Percentiles rank a stretch among this genome's conserved stretches.
phyloP scores from a whole-genome alignment of 2,113 vertebrate species.

The Pseudonaja textilis region DNA sequence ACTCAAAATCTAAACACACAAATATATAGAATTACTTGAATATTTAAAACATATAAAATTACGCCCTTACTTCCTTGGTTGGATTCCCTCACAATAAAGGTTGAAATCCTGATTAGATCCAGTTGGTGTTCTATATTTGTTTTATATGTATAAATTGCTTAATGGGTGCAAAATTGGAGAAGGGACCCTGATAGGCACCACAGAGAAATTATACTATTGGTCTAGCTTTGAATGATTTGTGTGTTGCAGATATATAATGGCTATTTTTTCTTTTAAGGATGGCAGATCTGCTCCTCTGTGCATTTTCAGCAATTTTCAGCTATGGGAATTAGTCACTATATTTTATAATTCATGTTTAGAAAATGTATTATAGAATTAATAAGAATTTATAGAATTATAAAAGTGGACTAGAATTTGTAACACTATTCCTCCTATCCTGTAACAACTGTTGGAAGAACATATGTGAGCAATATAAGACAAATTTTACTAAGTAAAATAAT shows the following conservation, averaged over 20 bases:
- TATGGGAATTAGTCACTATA: neutral
- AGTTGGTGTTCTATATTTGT: neutral
- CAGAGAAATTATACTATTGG: neutral
- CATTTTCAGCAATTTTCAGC: too few species aligned
- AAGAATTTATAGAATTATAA: neutral
- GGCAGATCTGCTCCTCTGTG: neutral
- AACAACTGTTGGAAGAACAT: neutral
- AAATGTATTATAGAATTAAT: too few species aligned
- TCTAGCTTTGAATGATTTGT: neutral
- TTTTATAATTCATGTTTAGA: neutral
- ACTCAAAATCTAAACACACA: neutral
- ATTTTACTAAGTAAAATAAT: neutral
- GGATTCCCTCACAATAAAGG: neutral
- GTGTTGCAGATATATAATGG: neutral
- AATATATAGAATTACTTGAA: neutral
- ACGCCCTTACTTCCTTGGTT: neutral
- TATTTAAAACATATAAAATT: neutral
- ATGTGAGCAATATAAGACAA: neutral
- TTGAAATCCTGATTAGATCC: neutral
- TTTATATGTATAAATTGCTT: neutral
- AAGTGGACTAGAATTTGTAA: neutral
- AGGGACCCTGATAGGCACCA: neutral
- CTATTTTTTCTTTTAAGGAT: neutral
- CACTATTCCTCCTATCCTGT: neutral
- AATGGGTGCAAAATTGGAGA: neutral